Base-by-base conservation (phyloP, 2,797 vertebrate genomes). In the Takifugu ocellatus region DNA sequence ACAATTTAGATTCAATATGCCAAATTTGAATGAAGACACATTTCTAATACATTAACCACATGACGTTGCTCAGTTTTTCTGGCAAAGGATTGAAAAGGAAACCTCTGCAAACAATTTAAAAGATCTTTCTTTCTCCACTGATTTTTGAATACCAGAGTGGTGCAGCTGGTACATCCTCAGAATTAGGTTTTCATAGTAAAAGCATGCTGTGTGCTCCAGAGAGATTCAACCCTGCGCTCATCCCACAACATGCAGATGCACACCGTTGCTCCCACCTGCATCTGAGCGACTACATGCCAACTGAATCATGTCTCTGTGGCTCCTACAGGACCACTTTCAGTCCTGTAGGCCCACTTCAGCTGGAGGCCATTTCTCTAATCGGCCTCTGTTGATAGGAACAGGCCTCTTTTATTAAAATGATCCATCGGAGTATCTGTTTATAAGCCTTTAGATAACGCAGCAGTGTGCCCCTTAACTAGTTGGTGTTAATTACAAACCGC, bases 391-490 rank as follows among this genome's bases (percentile, higher is more conserved):
- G 15, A 21, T 21, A 21, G 21, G 21, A 21, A 21, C 21, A 21
- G 21, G 54, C 49, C 25, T 51, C 54, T 49, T 51, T 27, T 43
- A 46, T 51, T 68, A 65, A 39, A 66, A 68, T 46, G 25, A 33
- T 45, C 48, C 31, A 7, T 49, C 44, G 49, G 53, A 12, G 49
- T 44, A 48, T 64, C 9, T 59, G 61, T 61, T 68, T 69, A 66
- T 56, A 51, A 76, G 47, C n/a, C 11, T 57, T 25, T 21, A 2
- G 25, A 39, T 7, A 56, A 24, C n/a, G 51, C 66, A 0, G 0
- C 50, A 47, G 63, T 42, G 12, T 39, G 11, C 14, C 12, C 27
- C 7, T 29, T 29, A 29, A 29, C 27, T 7, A 29, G 4, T 29
- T 29, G 27, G 4, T 29, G 4, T 29, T 29, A 29, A 29, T 29